Evolutionary conservation across 2,113 vertebrate species (phyloP).

Genomic region (Syngnathus floridae): DNA sequence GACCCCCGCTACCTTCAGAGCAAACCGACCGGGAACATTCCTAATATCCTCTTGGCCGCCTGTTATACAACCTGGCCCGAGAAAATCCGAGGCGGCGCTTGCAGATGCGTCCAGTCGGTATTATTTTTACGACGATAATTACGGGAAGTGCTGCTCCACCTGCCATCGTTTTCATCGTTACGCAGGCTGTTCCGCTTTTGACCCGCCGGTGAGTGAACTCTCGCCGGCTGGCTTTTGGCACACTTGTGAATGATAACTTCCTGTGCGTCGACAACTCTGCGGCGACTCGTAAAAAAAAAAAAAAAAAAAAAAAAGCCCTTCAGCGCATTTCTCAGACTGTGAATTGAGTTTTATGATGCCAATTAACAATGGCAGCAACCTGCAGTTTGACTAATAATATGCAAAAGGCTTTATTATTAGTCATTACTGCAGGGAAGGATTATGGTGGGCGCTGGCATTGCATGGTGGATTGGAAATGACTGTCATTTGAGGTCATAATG

Average conservation of each 20-base stretch:
- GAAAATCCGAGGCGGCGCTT: slow-evolving; percentile 27
- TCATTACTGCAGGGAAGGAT: slow-evolving; percentile 30
- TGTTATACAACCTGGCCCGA: slow-evolving; percentile 26
- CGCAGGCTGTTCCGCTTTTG: slow-evolving; percentile 47
- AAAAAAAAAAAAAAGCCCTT: slow-evolving; percentile 20
- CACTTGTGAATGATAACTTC: slow-evolving; percentile 47
- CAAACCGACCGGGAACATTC: slow-evolving; percentile 20
- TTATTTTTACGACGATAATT: slow-evolving; percentile 20
- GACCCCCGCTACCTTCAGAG: slow-evolving; percentile 14
- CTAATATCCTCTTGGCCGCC: slow-evolving; percentile 54
- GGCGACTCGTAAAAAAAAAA: slow-evolving; percentile 1
- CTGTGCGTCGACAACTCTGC: slow-evolving; percentile 6
- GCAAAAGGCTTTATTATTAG: slow-evolving; percentile 20
- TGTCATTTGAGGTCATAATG: slow-evolving; percentile 36
- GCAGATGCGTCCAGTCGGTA: slow-evolving; percentile 28
- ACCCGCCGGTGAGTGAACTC: slow-evolving; percentile 40
- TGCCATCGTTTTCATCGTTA: slow-evolving; percentile 42
- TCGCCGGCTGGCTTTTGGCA: slow-evolving; percentile 26
- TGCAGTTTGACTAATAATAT: slow-evolving; percentile 44
- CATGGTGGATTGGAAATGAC: slow-evolving; percentile 33
- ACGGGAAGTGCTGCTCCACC: slow-evolving; percentile 48
- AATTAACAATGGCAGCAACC: slow-evolving; percentile 26
- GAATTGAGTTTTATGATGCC: slow-evolving; percentile 16
- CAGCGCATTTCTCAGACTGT: slow-evolving; percentile 18
- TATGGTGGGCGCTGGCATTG: slow-evolving; percentile 31